Evolutionary conservation across 1,140 invertebrate species (phyloP), one percentile per base, ranked within the genome.

Genomic region (Pararge aegeria): DNA sequence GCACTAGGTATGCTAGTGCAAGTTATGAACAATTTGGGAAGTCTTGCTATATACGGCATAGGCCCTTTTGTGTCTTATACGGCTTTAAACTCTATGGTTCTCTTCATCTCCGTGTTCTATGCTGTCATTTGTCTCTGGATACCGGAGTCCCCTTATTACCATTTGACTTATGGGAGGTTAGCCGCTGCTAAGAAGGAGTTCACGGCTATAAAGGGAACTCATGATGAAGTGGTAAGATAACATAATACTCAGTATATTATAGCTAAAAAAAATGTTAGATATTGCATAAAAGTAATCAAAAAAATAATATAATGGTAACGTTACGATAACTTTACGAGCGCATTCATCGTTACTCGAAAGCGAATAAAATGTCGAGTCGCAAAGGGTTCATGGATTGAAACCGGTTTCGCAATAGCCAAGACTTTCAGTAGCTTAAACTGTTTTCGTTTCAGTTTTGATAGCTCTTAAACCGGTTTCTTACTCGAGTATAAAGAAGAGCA

Each of bases 91-190:
- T 88, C 87, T 24, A 85, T 89, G 19, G 84, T 90, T 7, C 55
- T 76, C 10, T 75, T 55, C 9, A 70, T 64, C 37, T 90, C 94
- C 1, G 58, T 93, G 0, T 56, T 93, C n/a, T 93, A 94, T 40
- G 87, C 93, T 10, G 9, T 93, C 0, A 84, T 90, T 0, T 94
- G 94, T 73, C 69, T 89, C 13, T 94, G 92, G 90, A 93, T 96
- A 84, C 95, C 95, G 0, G 96, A 97, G 80, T 95, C 95, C 0
- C 95, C 96, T 0, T 93, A 96, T 54, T 96, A 93, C 64, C 82
- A 94, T 27, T 80, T 92, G 0, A 91, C 91, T 40, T 93, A 92
- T 46, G 92, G 92, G 0, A 84, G 89, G 24, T 78, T 91, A 5
- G 83, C 73, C 0, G 74, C 70, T 0, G 91, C 92, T 0, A 88